phyloP scores from a whole-genome alignment of 2,888 invertebrate species.

The Tillus elongatus region DNA sequence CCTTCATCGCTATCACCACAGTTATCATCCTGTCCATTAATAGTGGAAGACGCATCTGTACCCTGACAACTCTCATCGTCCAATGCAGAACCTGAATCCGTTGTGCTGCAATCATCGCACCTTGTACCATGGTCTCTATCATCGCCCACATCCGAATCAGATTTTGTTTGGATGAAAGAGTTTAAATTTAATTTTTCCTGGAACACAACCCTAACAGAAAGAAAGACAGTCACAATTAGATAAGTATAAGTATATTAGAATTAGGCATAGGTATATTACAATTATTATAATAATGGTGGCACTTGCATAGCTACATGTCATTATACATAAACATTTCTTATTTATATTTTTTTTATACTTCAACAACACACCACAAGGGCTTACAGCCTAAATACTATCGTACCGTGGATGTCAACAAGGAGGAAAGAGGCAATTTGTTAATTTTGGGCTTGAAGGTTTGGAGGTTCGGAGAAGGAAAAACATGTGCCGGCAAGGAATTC shows the following conservation, averaged over 20 bases:
- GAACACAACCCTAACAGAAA: slow-evolving; percentile 62
- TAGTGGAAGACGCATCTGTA: slow-evolving; percentile 38
- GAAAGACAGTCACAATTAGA: slow-evolving; percentile 13
- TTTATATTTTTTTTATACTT: no score
- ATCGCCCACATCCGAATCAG: slow-evolving; percentile 40
- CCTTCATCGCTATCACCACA: slow-evolving; percentile 56
- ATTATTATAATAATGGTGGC: no score
- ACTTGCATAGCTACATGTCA: no score
- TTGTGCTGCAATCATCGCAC: slow-evolving; percentile 58
- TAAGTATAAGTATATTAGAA: no score
- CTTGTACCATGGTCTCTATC: slow-evolving; percentile 43
- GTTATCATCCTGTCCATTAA: slow-evolving; percentile 37
- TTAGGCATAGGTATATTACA: not conserved
- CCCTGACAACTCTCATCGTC: slow-evolving; percentile 53
- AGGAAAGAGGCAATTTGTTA: no score
- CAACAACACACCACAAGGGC: no score
- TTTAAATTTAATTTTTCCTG: slow-evolving; percentile 72
- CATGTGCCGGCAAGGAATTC: no score
- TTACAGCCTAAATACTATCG: no score
- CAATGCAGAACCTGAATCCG: slow-evolving; percentile 59
- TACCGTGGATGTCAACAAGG: no score
- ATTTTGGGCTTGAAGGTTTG: no score
- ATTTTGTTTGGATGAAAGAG: slow-evolving; percentile 50
- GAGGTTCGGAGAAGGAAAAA: no score
- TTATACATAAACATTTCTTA: no score